A percentile compares a stretch with the other conserved stretches of the same genome.
These are phyloP conservation scores for Actenoides hombroni DNA, from an alignment of 2,113 vertebrate genomes.

Conservation along the genomic window DNA sequence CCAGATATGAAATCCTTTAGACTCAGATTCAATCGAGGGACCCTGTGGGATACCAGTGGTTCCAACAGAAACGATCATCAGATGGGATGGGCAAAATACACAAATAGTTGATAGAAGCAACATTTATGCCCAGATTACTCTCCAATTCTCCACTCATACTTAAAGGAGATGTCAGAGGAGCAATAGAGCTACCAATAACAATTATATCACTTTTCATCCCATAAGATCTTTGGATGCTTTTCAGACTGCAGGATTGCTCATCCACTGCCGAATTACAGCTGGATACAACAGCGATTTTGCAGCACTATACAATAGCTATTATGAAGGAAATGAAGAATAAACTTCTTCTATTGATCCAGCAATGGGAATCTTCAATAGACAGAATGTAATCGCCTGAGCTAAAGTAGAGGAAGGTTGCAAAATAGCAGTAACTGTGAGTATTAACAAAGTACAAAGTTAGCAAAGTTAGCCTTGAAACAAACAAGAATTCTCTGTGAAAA, in stretches of 20 bases:
- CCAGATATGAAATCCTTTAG: neutral
- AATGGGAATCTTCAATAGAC: neutral
- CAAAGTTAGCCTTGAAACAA: neutral
- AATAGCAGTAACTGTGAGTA: neutral
- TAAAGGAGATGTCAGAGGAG: slow-evolving; percentile 33
- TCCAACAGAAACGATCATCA: neutral
- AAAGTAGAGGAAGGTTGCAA: neutral
- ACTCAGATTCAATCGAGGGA: neutral
- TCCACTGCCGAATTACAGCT: neutral
- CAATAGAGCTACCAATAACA: slow-evolving; percentile 13
- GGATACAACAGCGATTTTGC: neutral
- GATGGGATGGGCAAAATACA: neutral
- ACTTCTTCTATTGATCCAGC: slow-evolving; percentile 41
- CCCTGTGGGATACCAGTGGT: neutral
- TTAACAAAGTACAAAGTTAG: neutral
- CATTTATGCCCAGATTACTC: neutral
- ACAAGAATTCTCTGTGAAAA: neutral
- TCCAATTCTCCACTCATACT: slow-evolving; percentile 12
- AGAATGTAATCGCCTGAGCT: neutral
- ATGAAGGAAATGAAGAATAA: slow-evolving; percentile 57
- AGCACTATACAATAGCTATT: neutral
- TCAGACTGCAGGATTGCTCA: slow-evolving; percentile 13
- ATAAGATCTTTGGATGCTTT: neutral
- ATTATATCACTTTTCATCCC: slow-evolving; percentile 27
- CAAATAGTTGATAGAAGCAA: slow-evolving; percentile 22